Evolutionary conservation across 1,140 invertebrate species (phyloP).

Genomic region (Globodera rostochiensis): DNA sequence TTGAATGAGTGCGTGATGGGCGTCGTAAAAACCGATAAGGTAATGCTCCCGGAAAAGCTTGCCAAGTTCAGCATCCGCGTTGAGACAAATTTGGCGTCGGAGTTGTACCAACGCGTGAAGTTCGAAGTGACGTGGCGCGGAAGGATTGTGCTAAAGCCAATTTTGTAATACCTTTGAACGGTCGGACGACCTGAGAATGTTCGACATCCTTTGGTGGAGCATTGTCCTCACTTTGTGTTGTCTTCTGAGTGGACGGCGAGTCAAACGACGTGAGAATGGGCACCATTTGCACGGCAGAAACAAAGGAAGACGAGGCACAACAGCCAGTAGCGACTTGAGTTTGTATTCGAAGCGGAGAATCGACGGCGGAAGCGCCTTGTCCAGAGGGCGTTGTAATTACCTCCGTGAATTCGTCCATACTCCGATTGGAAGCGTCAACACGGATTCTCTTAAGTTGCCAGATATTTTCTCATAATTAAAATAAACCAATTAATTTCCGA

Average conservation of each 20-base stretch:
- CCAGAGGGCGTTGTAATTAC: conserved; percentile 2
- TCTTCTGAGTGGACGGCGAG: neutral
- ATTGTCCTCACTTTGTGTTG: conserved; percentile 13
- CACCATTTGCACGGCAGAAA: conserved; percentile 24
- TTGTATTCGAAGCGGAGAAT: conserved; percentile 5
- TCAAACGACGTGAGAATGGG: neutral
- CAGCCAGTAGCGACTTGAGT: neutral
- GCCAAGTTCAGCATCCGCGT: conserved; percentile 30
- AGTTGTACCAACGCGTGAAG: conserved; percentile 34
- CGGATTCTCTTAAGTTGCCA: conserved; percentile 23
- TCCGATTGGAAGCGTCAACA: conserved; percentile 33
- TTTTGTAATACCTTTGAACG: neutral
- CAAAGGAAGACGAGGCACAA: neutral
- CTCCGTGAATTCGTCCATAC: conserved; percentile 30
- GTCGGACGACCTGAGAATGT: neutral
- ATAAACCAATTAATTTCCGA: too few relatives aligned
- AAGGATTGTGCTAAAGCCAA: conserved; percentile 27
- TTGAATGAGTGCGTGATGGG: conserved; percentile 28
- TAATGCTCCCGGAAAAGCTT: conserved; percentile 37
- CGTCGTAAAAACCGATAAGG: conserved; percentile 36
- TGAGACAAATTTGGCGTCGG: conserved; percentile 30
- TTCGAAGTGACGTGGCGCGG: conserved; percentile 28
- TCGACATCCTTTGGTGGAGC: neutral
- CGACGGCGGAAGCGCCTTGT: neutral
- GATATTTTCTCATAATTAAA: neutral